Conservation (phyloP, 2,888 invertebrate species). For the Drosophila suboccidentalis region DNA sequence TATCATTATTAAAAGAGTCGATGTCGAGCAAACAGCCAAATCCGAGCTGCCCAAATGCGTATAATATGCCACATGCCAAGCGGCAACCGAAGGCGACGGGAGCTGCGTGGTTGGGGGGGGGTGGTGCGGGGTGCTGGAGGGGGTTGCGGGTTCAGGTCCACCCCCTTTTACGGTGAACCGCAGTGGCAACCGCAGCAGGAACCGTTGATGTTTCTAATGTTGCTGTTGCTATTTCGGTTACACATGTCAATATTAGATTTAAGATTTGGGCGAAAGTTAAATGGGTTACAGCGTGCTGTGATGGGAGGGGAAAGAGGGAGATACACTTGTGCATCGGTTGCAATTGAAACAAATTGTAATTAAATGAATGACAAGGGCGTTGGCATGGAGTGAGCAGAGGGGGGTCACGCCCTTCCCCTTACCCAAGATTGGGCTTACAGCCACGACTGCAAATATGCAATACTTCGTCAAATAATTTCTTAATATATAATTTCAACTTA, state of each 20-base stretch:
- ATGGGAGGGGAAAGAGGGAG: background rate
- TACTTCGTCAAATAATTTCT: too few relatives aligned
- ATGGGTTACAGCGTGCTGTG: slow-evolving; percentile 59
- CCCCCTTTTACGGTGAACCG: background rate
- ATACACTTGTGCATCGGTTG: slow-evolving; percentile 53
- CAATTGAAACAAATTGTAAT: slow-evolving; percentile 66
- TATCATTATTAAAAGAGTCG: slow-evolving; percentile 73
- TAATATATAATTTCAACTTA: too few relatives aligned
- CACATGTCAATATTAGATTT: slow-evolving; percentile 78
- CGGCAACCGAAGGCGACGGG: background rate
- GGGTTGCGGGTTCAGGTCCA: background rate
- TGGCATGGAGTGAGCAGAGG: too few relatives aligned
- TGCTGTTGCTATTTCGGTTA: slow-evolving; percentile 38
- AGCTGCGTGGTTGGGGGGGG: background rate
- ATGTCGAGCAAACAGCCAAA: slow-evolving; percentile 42
- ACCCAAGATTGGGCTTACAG: too few relatives aligned
- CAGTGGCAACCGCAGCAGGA: slow-evolving; percentile 40
- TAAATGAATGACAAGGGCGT: slow-evolving; percentile 56
- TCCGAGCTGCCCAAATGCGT: slow-evolving; percentile 59
- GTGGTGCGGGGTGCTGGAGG: background rate
- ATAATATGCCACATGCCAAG: slow-evolving; percentile 68
- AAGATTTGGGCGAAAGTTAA: slow-evolving; percentile 70
- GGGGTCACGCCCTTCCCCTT: too few relatives aligned
- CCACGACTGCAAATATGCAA: too few relatives aligned
- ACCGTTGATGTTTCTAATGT: slow-evolving; percentile 28